phyloP scores from a whole-genome alignment of 2,113 vertebrate genomes.

The Chiloscyllium plagiosum region DNA sequence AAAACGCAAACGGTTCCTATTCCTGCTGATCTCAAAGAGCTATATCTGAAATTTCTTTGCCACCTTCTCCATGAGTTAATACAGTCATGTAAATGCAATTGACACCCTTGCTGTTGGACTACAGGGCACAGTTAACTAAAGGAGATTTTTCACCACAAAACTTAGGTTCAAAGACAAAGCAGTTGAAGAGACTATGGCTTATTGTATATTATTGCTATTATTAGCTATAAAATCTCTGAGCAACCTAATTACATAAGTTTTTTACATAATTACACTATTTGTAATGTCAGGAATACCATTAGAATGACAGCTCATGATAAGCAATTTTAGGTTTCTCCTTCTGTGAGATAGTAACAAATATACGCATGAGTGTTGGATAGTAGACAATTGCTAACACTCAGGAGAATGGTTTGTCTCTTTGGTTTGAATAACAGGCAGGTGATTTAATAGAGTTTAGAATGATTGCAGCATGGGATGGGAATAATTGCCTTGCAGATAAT shows the following conservation, averaged over 20 bases:
- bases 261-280: background rate
- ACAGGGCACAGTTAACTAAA: background rate
- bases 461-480: background rate
- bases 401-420: background rate
- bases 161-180: background rate
- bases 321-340: background rate
- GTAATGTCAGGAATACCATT: background rate
- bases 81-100: too few species aligned
- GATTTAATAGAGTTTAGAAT: background rate
- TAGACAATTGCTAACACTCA: background rate
- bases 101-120: background rate
- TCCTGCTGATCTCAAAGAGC: too few species aligned
- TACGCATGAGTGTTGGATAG: background rate
- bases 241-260: background rate
- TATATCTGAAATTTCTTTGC: too few species aligned
- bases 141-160: background rate
- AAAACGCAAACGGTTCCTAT: background rate
- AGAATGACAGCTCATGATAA: background rate
- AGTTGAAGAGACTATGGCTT: background rate
- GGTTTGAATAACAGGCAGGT: background rate
- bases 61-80: too few species aligned
- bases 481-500: background rate
- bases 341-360: background rate
- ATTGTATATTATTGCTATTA: background rate
- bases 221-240: background rate